These are phyloP conservation scores for Sialia sialis DNA, from an alignment of 2,113 vertebrate genomes.

Conservation along the genomic window DNA sequence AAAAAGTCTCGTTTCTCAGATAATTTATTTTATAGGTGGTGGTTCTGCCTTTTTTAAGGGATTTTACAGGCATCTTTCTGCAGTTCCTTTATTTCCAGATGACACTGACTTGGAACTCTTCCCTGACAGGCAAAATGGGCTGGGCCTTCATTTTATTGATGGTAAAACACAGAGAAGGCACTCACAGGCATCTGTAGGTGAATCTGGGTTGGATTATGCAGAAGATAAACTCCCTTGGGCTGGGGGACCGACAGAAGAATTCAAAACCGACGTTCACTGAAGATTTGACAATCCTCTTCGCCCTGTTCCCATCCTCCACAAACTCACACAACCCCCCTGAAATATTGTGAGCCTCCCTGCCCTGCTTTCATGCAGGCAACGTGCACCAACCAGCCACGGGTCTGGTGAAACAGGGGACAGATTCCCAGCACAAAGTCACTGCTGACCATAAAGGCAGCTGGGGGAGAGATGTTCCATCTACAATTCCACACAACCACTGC, in stretches of 20 bases:
- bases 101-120: conserved; percentile 26
- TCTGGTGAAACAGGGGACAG: not conserved
- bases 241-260: not conserved
- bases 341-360: not conserved
- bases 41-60: not conserved
- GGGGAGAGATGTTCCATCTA: not conserved
- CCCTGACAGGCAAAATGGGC: not conserved
- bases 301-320: not conserved
- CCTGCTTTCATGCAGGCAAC: not conserved
- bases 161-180: not conserved
- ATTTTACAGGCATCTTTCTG: not conserved
- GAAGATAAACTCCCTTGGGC: not conserved
- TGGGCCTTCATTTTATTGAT: not conserved
- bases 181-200: not conserved
- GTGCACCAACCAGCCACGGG: rapidly evolving
- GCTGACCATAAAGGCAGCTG: not conserved
- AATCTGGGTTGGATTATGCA: not conserved
- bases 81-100: conserved; percentile 21
- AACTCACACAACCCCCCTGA: not conserved
- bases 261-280: not conserved
- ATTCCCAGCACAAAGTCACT: not conserved
- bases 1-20: not conserved
- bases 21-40: conserved; percentile 47
- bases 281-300: not conserved
- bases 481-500: not conserved